These are phyloP conservation scores for Metacarcinus magister DNA, from an alignment of 2,888 invertebrate genomes.

Conservation along the genomic window DNA sequence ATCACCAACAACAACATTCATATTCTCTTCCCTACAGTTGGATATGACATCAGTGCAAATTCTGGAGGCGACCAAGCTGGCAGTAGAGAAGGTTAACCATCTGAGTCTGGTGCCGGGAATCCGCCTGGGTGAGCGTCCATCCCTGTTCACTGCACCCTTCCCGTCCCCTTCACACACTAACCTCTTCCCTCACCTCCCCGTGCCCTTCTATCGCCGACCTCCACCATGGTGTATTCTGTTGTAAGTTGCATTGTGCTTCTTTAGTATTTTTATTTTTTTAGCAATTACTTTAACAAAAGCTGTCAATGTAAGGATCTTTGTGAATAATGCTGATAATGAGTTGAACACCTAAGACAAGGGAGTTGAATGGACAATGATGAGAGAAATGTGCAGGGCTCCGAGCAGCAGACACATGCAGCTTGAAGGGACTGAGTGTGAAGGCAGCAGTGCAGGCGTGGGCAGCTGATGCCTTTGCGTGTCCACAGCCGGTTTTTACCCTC, in stretches of 20 bases:
- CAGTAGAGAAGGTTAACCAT: conserved; percentile 67
- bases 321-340: not conserved
- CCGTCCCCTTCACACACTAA: not conserved
- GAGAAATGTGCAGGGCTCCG: conserved; percentile 56
- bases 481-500: conserved; percentile 59
- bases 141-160: not conserved
- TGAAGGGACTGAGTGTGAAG: conserved; percentile 43
- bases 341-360: not conserved
- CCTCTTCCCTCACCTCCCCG: not conserved
- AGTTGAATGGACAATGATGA: not conserved
- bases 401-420: conserved; percentile 70
- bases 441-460: conserved; percentile 60
- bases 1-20: not conserved
- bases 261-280: not conserved
- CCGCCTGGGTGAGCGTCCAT: conserved; percentile 56
- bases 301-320: not conserved
- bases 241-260: not conserved
- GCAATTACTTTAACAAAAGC: not conserved
- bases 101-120: conserved; percentile 62
- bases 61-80: conserved; percentile 71
- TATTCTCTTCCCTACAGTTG: conserved; percentile 21
- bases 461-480: conserved; percentile 60
- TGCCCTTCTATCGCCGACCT: not conserved
- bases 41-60: conserved; percentile 73
- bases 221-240: not conserved